These are phyloP conservation scores for Drosophila bipectinata DNA, from an alignment of 1,140 invertebrate genomes.

Conservation along the genomic window DNA sequence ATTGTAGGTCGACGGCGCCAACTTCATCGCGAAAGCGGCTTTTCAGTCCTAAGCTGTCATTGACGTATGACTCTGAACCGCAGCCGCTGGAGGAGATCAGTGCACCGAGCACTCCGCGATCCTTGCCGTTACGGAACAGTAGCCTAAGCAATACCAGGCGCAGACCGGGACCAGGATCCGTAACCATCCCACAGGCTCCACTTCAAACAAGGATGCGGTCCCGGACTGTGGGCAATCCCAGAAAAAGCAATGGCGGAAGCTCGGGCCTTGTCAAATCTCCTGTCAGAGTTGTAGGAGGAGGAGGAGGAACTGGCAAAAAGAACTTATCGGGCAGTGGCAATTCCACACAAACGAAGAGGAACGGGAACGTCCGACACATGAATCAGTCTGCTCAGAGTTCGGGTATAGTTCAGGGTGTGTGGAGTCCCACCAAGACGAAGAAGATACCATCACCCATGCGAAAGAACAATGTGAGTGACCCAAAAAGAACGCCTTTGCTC, in stretches of 20 bases:
- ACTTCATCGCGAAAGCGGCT: slow-evolving; percentile 46
- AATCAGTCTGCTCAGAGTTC: not conserved
- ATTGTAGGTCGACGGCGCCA: not conserved
- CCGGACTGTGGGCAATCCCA: slow-evolving; percentile 2
- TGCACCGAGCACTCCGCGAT: slow-evolving; percentile 34
- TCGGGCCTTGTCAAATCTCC: not conserved
- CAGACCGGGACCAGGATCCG: not conserved
- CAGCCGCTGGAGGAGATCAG: slow-evolving; percentile 13
- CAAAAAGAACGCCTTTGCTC: not conserved
- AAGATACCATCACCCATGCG: slow-evolving; percentile 2
- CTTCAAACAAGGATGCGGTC: not conserved
- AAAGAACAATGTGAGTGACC: slow-evolving; percentile 9
- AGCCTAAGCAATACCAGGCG: slow-evolving; percentile 40
- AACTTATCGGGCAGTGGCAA: not conserved
- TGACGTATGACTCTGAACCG: slow-evolving; percentile 35
- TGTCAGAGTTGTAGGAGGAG: not conserved
- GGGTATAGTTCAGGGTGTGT: not conserved
- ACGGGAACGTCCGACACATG: not conserved
- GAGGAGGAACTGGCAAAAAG: not conserved
- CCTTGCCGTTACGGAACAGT: slow-evolving; percentile 27
- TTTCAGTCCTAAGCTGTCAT: slow-evolving; percentile 20
- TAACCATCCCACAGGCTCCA: not conserved
- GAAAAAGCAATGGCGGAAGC: not conserved
- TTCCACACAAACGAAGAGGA: not conserved
- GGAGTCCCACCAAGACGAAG: not conserved